Conservation (phyloP, 2,113 vertebrate species). For the Carassius carassius region DNA sequence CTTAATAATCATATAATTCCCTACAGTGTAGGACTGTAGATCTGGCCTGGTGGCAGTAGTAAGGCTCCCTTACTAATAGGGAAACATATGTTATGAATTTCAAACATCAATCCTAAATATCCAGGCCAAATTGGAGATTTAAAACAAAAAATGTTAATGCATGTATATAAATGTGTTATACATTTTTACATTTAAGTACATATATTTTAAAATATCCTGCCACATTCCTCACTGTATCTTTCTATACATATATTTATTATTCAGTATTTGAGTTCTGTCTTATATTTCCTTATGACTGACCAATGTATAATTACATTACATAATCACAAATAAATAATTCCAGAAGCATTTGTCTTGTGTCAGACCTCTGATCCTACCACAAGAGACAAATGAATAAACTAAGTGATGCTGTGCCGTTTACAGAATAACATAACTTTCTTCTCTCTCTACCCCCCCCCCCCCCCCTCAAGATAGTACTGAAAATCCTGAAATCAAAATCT, state of each 20-base stretch:
- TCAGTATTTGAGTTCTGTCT: background rate
- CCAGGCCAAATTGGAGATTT: slow-evolving; percentile 67
- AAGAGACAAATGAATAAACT: background rate
- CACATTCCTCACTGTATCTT: too few species aligned
- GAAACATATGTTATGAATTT: slow-evolving; percentile 99
- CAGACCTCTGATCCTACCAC: background rate
- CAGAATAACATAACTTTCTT: background rate
- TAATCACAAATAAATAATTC: background rate
- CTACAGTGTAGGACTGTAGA: slow-evolving; percentile 75
- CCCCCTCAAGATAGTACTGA: background rate
- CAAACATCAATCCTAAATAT: slow-evolving; percentile 68
- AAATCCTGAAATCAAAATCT: background rate
- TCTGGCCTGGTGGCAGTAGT: slow-evolving; percentile 80
- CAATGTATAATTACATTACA: background rate
- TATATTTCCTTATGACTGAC: background rate
- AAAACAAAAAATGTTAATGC: slow-evolving; percentile 73
- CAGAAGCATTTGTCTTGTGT: slow-evolving; percentile 1
- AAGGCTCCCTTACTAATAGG: slow-evolving; percentile 91
- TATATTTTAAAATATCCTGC: background rate
- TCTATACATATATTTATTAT: background rate
- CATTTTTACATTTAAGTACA: background rate
- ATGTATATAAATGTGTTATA: slow-evolving; percentile 51
- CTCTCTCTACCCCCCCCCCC: too few species aligned
- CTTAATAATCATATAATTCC: slow-evolving; percentile 92
- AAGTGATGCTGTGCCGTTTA: background rate